Evolutionary conservation across 92 coral and sea anemone species (phyloP), one percentile per base, ranked within the genome.

Genomic region (Parazoanthus atlanticus): DNA sequence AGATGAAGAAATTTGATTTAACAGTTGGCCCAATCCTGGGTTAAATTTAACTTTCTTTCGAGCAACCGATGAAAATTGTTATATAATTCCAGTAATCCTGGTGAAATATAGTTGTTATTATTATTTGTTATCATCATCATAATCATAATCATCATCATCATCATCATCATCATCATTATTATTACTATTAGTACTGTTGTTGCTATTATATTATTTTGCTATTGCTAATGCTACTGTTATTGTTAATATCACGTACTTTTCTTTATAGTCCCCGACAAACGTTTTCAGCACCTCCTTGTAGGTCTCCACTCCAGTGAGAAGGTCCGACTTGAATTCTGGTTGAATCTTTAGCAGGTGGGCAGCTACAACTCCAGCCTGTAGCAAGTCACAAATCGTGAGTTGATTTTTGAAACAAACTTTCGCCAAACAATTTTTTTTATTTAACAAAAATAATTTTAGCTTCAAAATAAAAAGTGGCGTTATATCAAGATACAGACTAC

Each of bases 291-390:
- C 70, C 38, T 56, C 97, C 74, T 97, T 95, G 93, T 91, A 97
- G 86, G 88, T 93, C 32, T 93, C 91, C 46, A 97, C 99, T 13
- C 97, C 98, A n/a, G 91, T 93, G 86, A 97, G 89, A 33, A 97
- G 93, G 77, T 97, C 98, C 10, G 97, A 40, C 49, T 97, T 97
- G 90, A 95, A 97, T 74, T 93, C 93, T 46, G 99, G 99, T 82
- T 97, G 98, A 46, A 97, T 97, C 64, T 91, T 92, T 29, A 97
- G 90, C 41, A 97, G 88, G 41, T 97, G 96, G 8, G 97, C 93
- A 31, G 96, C 97, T 0, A 97, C 99, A 36, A 86, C 66, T 13
- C 96, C 96, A 72, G 99, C 98, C 99, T 97, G 77, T 2, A 36
- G 25, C 28, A 40, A 15, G 43, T 43, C 34, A 86, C 30, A 61